A percentile compares a stretch with the other conserved stretches of the same genome.
Conservation (phyloP, 2,797 vertebrate species). For the Protonibea diacanthus region DNA sequence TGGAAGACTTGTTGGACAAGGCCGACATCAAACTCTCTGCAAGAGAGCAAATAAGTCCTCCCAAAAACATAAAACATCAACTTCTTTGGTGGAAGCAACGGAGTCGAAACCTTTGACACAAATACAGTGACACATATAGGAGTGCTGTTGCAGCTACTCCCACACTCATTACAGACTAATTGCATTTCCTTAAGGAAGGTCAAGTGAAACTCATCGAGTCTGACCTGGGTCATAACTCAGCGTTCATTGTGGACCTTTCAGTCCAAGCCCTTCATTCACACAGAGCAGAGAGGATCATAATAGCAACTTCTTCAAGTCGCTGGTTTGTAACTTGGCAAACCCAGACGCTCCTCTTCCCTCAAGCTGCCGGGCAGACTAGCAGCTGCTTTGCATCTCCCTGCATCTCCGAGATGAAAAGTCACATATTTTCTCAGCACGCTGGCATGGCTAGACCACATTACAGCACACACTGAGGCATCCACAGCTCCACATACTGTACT, state of each 20-base stretch:
- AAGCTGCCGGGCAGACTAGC: slow-evolving; percentile 67
- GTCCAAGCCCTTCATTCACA: slow-evolving; percentile 39
- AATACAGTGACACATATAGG: not conserved
- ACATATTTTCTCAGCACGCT: slow-evolving; percentile 80
- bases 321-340: slow-evolving; percentile 65
- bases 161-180: slow-evolving; percentile 37
- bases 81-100: not conserved
- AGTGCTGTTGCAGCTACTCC: slow-evolving; percentile 21
- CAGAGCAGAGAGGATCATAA: slow-evolving; percentile 44
- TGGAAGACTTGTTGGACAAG: not conserved
- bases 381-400: slow-evolving; percentile 81
- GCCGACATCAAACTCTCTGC: not conserved
- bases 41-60: too few relatives aligned
- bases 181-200: slow-evolving; percentile 31
- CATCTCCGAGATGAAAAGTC: slow-evolving; percentile 76
- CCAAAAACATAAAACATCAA: not conserved
- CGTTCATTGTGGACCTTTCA: slow-evolving; percentile 16
- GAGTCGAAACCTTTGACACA: slow-evolving; percentile 5
- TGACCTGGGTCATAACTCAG: slow-evolving; percentile 43
- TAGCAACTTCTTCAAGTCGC: slow-evolving; percentile 55
- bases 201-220: slow-evolving; percentile 50
- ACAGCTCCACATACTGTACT: slow-evolving; percentile 46
- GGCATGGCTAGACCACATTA: slow-evolving; percentile 77
- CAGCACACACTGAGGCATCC: slow-evolving; percentile 65
- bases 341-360: slow-evolving; percentile 45